Evolutionary conservation across 2,113 vertebrate genomes (phyloP).

Genomic region (Colius striatus): DNA sequence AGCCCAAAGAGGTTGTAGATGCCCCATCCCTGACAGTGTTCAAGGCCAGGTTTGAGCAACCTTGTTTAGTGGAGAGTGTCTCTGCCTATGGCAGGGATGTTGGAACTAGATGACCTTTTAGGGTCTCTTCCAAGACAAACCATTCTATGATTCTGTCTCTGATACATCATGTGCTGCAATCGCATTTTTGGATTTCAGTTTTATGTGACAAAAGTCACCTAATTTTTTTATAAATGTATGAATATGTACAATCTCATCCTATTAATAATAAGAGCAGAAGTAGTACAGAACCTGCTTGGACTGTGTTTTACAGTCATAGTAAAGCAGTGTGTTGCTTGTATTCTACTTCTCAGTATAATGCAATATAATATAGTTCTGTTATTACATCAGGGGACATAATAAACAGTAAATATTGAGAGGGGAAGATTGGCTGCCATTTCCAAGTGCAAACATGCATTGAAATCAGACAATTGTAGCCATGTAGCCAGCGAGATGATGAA

Average conservation of each 20-base stretch:
- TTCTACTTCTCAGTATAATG: not conserved
- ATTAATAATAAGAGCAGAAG: not conserved
- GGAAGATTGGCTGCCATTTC: not conserved
- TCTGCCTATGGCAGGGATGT: too few relatives aligned
- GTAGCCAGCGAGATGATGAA: constrained; percentile 12
- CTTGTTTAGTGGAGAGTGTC: too few relatives aligned
- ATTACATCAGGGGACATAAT: not conserved
- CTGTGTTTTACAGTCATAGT: not conserved
- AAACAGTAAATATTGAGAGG: constrained; percentile 56
- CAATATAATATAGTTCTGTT: not conserved
- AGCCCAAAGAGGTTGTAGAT: too few relatives aligned
- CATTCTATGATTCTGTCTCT: not conserved
- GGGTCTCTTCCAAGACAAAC: too few relatives aligned
- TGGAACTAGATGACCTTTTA: too few relatives aligned
- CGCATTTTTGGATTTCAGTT: not conserved
- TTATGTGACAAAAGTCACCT: not conserved
- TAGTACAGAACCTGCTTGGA: not conserved
- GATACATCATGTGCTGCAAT: not conserved
- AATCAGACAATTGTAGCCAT: constrained; percentile 49
- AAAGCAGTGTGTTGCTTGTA: not conserved
- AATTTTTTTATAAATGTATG: not conserved
- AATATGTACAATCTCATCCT: not conserved
- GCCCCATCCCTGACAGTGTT: too few relatives aligned
- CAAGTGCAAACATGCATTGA: constrained; percentile 15
- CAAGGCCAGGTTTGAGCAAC: too few relatives aligned